These are phyloP conservation scores for Trypoxylus dichotomus DNA, from an alignment of 1,140 invertebrate species.

Conservation along the genomic window DNA sequence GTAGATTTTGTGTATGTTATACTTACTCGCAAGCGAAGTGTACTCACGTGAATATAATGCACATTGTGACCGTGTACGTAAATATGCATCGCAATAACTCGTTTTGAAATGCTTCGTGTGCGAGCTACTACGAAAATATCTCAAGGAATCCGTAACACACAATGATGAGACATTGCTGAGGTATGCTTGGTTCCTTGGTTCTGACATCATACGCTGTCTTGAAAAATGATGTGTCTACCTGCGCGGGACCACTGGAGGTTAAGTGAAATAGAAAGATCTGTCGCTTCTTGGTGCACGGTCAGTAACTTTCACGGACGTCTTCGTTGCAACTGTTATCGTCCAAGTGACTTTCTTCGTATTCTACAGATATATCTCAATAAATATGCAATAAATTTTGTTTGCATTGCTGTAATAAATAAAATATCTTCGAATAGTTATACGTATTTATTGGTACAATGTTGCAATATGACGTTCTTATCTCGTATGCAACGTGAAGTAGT, in stretches of 20 bases:
- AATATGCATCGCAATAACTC: constrained; percentile 4
- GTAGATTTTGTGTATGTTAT: too few species aligned
- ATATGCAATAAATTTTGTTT: too few species aligned
- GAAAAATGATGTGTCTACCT: not conserved
- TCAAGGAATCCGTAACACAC: not conserved
- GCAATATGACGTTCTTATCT: too few species aligned
- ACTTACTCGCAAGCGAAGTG: not conserved
- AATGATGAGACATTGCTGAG: constrained; percentile 6
- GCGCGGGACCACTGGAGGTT: not conserved
- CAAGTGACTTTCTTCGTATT: not conserved
- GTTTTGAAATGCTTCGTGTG: constrained; percentile 4
- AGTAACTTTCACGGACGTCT: not conserved
- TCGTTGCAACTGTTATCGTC: not conserved
- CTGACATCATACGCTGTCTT: not conserved
- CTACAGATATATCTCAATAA: too few species aligned
- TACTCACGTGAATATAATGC: not conserved
- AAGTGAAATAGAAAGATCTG: not conserved
- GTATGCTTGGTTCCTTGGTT: not conserved
- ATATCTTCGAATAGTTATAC: too few species aligned
- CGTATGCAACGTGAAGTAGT: too few species aligned
- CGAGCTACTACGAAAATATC: not conserved
- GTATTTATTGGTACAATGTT: too few species aligned
- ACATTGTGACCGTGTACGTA: not conserved
- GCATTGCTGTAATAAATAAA: too few species aligned
- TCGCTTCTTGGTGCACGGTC: not conserved